Evolutionary conservation across 2,797 vertebrate species (phyloP).

Genomic region (Megalops cyprinoides): DNA sequence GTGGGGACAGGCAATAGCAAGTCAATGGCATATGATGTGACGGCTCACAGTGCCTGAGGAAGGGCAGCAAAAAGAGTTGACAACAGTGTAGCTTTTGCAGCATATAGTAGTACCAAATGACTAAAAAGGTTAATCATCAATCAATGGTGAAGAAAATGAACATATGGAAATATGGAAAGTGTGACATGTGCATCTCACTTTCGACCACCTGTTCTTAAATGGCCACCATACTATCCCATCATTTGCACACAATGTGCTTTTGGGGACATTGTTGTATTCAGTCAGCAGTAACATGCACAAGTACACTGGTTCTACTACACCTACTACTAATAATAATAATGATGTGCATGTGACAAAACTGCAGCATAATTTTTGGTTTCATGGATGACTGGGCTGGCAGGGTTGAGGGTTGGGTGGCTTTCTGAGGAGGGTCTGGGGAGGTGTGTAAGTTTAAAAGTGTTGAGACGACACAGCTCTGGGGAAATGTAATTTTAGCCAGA

Average conservation of each 20-base stretch:
- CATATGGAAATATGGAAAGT: not conserved
- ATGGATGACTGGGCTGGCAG: not conserved
- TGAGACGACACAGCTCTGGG: not conserved
- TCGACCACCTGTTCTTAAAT: too few relatives aligned
- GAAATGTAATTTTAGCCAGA: not conserved
- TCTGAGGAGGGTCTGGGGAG: not conserved
- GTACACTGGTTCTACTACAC: too few relatives aligned
- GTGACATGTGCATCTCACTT: too few relatives aligned
- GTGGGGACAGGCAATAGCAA: not conserved
- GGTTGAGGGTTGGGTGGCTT: not conserved
- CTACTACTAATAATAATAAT: not conserved
- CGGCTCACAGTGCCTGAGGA: too few relatives aligned
- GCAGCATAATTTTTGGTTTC: not conserved
- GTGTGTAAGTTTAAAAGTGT: not conserved
- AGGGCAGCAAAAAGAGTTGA: too few relatives aligned
- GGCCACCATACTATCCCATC: too few relatives aligned
- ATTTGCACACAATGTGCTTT: too few relatives aligned
- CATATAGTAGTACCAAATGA: not conserved
- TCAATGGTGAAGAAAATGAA: not conserved
- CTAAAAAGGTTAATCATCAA: not conserved
- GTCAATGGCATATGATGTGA: not conserved
- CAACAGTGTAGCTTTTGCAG: too few relatives aligned
- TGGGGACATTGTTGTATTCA: too few relatives aligned
- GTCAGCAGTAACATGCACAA: not conserved
- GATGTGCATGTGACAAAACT: not conserved